Evolutionary conservation across 2,113 vertebrate species (phyloP).

Genomic region (Prochilodus magdalenae): DNA sequence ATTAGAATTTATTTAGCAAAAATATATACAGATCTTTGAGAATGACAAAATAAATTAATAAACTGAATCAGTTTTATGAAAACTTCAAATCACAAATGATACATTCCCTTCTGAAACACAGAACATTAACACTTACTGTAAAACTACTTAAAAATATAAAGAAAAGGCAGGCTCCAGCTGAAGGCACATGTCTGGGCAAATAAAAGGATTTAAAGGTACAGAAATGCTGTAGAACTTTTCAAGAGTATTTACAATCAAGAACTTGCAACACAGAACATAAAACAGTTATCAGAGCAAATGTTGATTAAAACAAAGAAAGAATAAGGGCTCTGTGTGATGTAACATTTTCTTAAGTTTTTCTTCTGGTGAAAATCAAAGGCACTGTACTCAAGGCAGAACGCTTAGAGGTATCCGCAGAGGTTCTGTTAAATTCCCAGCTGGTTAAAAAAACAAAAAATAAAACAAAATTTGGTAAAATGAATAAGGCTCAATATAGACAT

Average conservation of each 20-base stretch:
- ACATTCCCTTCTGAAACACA: background rate
- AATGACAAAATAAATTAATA: background rate
- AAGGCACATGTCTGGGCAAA: background rate
- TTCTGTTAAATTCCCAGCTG: background rate
- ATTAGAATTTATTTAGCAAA: slow-evolving; percentile 11
- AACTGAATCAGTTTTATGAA: background rate
- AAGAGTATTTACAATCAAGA: background rate
- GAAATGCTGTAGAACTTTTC: background rate
- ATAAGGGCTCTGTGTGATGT: too few relatives aligned
- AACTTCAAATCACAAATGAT: background rate
- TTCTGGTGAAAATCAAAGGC: background rate
- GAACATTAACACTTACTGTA: background rate
- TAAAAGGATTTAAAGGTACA: background rate
- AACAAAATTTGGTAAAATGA: too few relatives aligned
- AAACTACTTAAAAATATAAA: slow-evolving; percentile 6
- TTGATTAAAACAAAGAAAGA: background rate
- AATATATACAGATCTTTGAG: background rate
- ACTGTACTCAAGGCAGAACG: too few relatives aligned
- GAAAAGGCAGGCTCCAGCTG: background rate
- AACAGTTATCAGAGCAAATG: background rate
- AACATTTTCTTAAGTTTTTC: background rate
- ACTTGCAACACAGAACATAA: background rate
- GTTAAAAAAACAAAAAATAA: background rate
- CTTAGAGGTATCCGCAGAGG: too few relatives aligned
- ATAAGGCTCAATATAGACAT: too few relatives aligned